These are phyloP conservation scores for Neopipo cinnamomea DNA, from an alignment of 2,113 vertebrate genomes.

Conservation along the genomic window DNA sequence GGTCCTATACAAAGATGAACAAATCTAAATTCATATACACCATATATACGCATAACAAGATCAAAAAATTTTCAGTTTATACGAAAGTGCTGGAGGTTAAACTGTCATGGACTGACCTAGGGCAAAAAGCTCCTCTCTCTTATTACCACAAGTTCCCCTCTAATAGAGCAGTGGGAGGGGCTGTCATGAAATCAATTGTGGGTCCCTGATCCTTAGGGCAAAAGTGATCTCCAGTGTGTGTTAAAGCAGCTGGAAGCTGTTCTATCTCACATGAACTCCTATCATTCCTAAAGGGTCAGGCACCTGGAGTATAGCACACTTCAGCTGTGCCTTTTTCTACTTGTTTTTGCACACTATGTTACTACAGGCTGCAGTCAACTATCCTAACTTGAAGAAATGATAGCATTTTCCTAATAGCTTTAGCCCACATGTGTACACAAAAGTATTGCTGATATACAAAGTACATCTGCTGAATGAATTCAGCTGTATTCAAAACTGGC, in stretches of 20 bases:
- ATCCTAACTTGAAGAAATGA: neutral
- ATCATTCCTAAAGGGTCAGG: neutral
- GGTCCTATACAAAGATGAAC: neutral
- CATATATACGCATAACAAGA: neutral
- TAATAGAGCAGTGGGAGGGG: neutral
- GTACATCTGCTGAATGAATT: neutral
- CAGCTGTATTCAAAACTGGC: neutral
- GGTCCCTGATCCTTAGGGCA: neutral
- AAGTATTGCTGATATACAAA: neutral
- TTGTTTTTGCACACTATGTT: neutral
- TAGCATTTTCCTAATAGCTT: neutral
- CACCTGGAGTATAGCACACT: neutral
- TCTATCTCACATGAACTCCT: neutral
- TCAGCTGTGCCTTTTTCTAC: neutral
- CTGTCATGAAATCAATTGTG: neutral
- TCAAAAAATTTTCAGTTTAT: neutral
- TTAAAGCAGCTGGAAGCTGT: neutral
- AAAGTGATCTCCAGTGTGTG: fast-evolving
- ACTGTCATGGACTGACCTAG: neutral
- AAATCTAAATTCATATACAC: neutral
- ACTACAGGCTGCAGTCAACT: neutral
- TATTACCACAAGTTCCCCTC: neutral
- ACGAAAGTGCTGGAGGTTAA: neutral
- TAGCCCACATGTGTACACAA: neutral
- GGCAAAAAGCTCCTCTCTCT: neutral